Conservation (phyloP, 2,797 vertebrate genomes). For the Mormyrus hasselquistii region DNA sequence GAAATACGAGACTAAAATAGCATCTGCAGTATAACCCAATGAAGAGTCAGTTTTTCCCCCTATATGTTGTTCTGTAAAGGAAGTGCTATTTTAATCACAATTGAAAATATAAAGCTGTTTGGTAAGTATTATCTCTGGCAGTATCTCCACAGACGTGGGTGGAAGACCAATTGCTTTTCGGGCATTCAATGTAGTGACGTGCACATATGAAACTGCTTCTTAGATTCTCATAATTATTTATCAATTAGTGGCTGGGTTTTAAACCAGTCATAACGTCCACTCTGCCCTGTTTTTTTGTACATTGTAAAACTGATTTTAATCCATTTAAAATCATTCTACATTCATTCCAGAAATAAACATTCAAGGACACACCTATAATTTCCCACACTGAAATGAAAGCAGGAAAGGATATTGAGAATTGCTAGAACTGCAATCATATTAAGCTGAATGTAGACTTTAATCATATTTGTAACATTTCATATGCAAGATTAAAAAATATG, state of each 20-base stretch:
- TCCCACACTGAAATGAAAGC: background rate
- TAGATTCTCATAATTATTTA: background rate
- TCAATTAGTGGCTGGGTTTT: background rate
- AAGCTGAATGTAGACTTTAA: background rate
- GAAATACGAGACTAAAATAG: conserved; percentile 12
- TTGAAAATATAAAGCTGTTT: background rate
- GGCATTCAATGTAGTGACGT: background rate
- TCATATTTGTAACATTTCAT: conserved; percentile 7
- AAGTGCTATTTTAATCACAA: background rate
- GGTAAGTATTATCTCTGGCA: background rate
- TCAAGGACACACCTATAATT: background rate
- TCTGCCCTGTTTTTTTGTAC: background rate
- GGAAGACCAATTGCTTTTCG: background rate
- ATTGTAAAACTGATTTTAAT: background rate
- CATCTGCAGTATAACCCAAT: conserved; percentile 20
- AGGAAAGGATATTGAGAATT: background rate
- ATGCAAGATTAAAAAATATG: background rate
- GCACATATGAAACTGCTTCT: background rate
- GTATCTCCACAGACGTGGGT: background rate
- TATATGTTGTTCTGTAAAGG: conserved; percentile 19
- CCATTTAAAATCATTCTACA: background rate
- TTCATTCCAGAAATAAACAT: background rate
- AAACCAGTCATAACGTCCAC: background rate
- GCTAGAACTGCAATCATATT: background rate
- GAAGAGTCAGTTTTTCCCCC: conserved; percentile 20